phyloP scores from a whole-genome alignment of 2,888 invertebrate species.

The Nomada ruficornis region DNA sequence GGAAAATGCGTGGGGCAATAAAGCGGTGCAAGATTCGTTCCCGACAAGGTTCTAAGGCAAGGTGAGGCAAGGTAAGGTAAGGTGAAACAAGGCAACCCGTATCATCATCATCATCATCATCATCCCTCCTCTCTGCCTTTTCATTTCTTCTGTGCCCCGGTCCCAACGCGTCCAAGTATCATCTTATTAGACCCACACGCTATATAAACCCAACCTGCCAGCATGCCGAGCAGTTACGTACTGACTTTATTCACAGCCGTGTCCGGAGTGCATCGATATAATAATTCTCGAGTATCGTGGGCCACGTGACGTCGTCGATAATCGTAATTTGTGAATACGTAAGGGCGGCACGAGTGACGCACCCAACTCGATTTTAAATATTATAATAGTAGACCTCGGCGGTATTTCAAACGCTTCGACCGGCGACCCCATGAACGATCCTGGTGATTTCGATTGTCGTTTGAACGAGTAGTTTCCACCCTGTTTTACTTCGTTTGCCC shows the following conservation, averaged over 20 bases:
- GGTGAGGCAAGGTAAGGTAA: conserved; percentile 62
- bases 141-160: conserved; percentile 55
- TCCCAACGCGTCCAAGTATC: conserved; percentile 78
- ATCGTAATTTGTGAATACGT: conserved; percentile 41
- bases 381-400: conserved; percentile 19
- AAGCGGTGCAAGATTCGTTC: conserved; percentile 38
- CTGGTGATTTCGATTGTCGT: neutral
- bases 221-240: conserved; percentile 81
- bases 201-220: conserved; percentile 83
- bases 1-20: conserved; percentile 1
- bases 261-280: conserved; percentile 66
- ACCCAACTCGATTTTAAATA: no score
- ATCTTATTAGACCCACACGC: conserved; percentile 83
- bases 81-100: conserved; percentile 54
- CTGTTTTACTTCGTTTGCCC: no score
- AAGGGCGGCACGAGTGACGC: conserved; percentile 15
- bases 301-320: conserved; percentile 40
- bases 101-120: conserved; percentile 51
- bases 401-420: conserved; percentile 29
- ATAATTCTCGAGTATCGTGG: neutral
- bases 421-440: conserved; percentile 10
- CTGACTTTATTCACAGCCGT: conserved; percentile 77
- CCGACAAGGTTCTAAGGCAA: conserved; percentile 69
- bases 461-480: no score
- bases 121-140: conserved; percentile 56